These are phyloP conservation scores for Phocides pigmalion DNA, from an alignment of 1,140 invertebrate species.

Conservation along the genomic window DNA sequence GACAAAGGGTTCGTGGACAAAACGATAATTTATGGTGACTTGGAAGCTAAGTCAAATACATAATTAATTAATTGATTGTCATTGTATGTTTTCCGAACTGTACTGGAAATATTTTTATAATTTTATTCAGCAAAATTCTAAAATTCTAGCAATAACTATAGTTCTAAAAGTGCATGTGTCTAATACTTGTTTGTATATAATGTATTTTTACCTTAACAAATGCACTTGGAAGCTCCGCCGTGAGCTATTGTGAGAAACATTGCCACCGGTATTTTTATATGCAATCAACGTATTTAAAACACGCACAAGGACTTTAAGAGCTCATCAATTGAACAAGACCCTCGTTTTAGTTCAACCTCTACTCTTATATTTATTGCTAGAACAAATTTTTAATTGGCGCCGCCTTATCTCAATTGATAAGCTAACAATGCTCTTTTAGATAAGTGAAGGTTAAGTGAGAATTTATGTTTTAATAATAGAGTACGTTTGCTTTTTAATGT, in stretches of 20 bases:
- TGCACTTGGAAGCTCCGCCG: background rate
- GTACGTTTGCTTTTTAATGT: slow-evolving; percentile 48
- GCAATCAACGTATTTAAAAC: slow-evolving; percentile 44
- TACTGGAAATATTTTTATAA: too few relatives aligned
- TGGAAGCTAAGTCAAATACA: too few relatives aligned
- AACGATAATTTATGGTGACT: too few relatives aligned
- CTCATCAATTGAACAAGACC: slow-evolving; percentile 47
- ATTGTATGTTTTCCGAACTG: too few relatives aligned
- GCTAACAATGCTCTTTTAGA: slow-evolving; percentile 60
- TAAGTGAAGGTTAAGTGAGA: slow-evolving; percentile 66
- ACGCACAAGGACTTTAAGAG: slow-evolving; percentile 38
- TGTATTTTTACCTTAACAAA: slow-evolving; percentile 18
- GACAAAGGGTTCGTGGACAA: too few relatives aligned
- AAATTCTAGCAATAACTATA: background rate
- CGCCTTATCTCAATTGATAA: slow-evolving; percentile 60
- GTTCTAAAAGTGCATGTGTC: background rate
- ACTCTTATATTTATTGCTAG: slow-evolving; percentile 49
- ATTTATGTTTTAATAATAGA: slow-evolving; percentile 66
- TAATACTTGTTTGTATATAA: slow-evolving; percentile 9
- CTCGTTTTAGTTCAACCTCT: slow-evolving; percentile 33
- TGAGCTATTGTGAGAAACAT: background rate
- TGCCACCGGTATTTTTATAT: slow-evolving; percentile 42
- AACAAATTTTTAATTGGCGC: slow-evolving; percentile 72
- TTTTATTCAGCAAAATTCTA: too few relatives aligned
- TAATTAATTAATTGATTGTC: too few relatives aligned